Base-by-base conservation (phyloP, 2,888 invertebrate genomes). In the Eupithecia insigniata region DNA sequence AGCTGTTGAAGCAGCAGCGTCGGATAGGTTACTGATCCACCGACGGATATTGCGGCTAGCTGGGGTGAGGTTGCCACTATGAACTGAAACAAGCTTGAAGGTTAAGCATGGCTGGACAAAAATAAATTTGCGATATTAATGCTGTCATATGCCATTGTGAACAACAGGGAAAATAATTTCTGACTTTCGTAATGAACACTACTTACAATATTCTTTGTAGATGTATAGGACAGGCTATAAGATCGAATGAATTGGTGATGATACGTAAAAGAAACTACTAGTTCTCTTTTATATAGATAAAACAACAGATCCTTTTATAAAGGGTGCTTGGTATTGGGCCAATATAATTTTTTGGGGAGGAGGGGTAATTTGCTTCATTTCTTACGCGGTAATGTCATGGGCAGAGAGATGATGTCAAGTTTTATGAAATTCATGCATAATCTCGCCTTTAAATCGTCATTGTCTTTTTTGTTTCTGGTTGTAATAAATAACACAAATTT, bases 1-100 rank as follows among this genome's bases (percentile, higher is more conserved):
- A 76, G 43, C 62, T 76, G 76, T 26, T 72, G 71, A 36, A 76
- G 70, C 32, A 76, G 66, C 39, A 73, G 58, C 28, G 73, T 72
- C 7, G 76, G 76, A 39, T 70, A 76, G 30, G 70, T 32, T 12
- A 76, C 64, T 14, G 73, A 71, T 26, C 72, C 76, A 46, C 76
- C 76, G 18, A 68, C 60, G 0, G 76, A 73, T 22, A 76, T 70
- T 12, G 73, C 70, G 2, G 70, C 72, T 16, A 76, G 60, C n/a
- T 74, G 73, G 28, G 73, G 70, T 32, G 75, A 71, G 16, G 66
- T 43, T n/a, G 74, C 71, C 22, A 74, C 69, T 34, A 74, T 10
- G 43, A 71, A 36, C 74, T 74, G 74, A 10, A 71, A 70, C 70
- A 61, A 34, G 51, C 22, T 18, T 28, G 62, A 72, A 66, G 4